These are phyloP conservation scores for Drosophila recens DNA, from an alignment of 2,888 invertebrate genomes.

Conservation along the genomic window DNA sequence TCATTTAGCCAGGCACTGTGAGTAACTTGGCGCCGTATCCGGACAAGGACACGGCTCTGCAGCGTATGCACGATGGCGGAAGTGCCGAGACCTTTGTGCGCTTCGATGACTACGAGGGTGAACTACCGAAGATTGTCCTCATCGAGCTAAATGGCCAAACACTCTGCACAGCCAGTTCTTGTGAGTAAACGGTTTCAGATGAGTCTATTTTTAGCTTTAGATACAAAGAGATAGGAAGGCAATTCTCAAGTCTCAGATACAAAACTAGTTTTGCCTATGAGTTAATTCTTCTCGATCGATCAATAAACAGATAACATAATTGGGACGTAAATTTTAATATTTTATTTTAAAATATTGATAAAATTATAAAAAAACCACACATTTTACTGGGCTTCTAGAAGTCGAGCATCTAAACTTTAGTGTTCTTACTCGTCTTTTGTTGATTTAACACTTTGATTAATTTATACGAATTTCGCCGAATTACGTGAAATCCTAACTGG, in stretches of 20 bases:
- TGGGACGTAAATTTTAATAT: too few species aligned
- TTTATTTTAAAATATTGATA: too few species aligned
- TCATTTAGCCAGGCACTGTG: constrained; percentile 41
- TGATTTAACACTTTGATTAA: too few species aligned
- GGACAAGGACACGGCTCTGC: constrained; percentile 31
- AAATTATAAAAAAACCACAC: too few species aligned
- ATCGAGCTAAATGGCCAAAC: constrained; percentile 50
- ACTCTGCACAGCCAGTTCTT: constrained; percentile 47
- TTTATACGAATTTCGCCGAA: too few species aligned
- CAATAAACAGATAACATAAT: neutral
- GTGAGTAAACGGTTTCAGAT: constrained; percentile 48
- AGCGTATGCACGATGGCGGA: constrained; percentile 47
- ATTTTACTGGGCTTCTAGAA: too few species aligned
- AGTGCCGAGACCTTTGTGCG: constrained; percentile 47
- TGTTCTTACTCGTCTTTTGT: too few species aligned
- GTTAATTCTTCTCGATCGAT: neutral
- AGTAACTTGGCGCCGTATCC: constrained; percentile 55
- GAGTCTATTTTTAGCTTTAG: neutral
- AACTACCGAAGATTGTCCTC: constrained; percentile 59
- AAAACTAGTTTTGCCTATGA: too few species aligned
- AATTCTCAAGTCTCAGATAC: too few species aligned
- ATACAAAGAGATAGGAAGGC: too few species aligned
- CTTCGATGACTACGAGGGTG: constrained; percentile 38
- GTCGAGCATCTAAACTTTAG: too few species aligned
- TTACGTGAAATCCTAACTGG: too few species aligned